Percentiles rank a stretch among this genome's conserved stretches.
Conservation (phyloP, 2,888 invertebrate species). For the Latheticus oryzae region DNA sequence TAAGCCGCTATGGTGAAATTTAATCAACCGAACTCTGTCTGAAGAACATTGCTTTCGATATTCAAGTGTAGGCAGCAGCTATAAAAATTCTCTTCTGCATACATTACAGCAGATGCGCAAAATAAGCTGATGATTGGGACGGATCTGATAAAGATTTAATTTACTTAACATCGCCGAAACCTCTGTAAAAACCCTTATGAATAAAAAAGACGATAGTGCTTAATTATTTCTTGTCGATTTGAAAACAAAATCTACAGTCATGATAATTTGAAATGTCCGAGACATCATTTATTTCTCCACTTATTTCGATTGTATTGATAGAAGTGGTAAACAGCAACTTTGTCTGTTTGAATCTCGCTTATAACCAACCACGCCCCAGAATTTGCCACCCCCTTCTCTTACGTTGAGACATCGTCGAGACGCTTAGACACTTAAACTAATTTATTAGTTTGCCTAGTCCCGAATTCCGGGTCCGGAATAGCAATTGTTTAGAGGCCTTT, state of each 20-base stretch:
- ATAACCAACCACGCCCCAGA: slow-evolving; percentile 1
- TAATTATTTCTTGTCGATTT: too few species aligned
- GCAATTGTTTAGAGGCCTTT: slow-evolving; percentile 29
- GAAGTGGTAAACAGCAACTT: slow-evolving; percentile 29
- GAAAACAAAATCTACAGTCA: too few species aligned
- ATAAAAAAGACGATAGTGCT: slow-evolving; percentile 12
- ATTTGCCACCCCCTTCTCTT: slow-evolving; percentile 8
- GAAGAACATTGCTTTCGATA: not conserved
- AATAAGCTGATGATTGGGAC: slow-evolving; percentile 4
- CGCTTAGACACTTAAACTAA: slow-evolving; percentile 40
- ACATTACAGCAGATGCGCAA: slow-evolving; percentile 2
- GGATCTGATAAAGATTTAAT: slow-evolving; percentile 22
- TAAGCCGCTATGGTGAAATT: not conserved
- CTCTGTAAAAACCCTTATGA: slow-evolving; percentile 1
- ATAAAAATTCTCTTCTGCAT: not conserved
- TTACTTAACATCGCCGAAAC: slow-evolving; percentile 2
- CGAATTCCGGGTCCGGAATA: slow-evolving; percentile 35
- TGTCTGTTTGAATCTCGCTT: slow-evolving; percentile 24
- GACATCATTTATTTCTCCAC: slow-evolving; percentile 39
- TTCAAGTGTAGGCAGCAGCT: not conserved
- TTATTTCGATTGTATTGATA: slow-evolving; percentile 34
- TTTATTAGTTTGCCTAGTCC: slow-evolving; percentile 43
- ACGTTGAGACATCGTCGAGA: slow-evolving; percentile 27
- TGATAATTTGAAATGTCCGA: slow-evolving; percentile 37
- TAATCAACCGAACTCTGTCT: slow-evolving; percentile 2